Evolutionary conservation across 1,140 invertebrate genomes (phyloP), one percentile per base, ranked within the genome.

Genomic region (Antheraea mylitta): DNA sequence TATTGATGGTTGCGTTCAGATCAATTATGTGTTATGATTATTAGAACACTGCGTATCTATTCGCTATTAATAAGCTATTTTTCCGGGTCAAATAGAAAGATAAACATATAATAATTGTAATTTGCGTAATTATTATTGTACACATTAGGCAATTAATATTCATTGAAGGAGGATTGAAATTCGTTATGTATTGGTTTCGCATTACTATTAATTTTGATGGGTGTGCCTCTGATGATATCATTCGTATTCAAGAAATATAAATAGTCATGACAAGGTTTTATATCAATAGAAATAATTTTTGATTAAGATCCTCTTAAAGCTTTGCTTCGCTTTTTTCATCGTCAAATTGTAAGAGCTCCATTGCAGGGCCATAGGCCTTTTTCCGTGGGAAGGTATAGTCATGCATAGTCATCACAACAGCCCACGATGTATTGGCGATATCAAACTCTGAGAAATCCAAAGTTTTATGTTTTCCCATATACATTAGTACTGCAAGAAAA

Each of bases 181-280:
- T 22, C 18, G 61, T 36, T 63, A 18, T 63, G 61, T 63, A 53
- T n/a, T 53, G 45, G 45, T 53, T 53, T 53, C 45, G 30, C 36
- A 10, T 30, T 37, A 37, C 22, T 63, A 16, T 63, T 30, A 16
- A 37, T n/a, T 63, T 63, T n/a, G 3, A 36, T 63, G 30, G 61
- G 30, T 63, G 61, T 63, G 61, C 7, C 61, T 37, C 37, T 5
- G 13, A 63, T 63, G 61, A 63, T 63, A 36, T 63, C 61, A 63
- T 36, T 63, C 22, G n/a, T 30, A 6, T 53, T 53, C 16, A 53
- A 16, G 45, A 16, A 53, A 11, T 42, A 42, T n/a, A 11, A 10
- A 53, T 53, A 53, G 9, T 1, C 45, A 53, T n/a, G 45, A 53
- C 45, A 16, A 13, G 45, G 9, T 53, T 53, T 53, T 6, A 0